A percentile compares a stretch with the other conserved stretches of the same genome.
Conservation (phyloP, 2,888 invertebrate genomes). For the Ischnus inquisitorius region DNA sequence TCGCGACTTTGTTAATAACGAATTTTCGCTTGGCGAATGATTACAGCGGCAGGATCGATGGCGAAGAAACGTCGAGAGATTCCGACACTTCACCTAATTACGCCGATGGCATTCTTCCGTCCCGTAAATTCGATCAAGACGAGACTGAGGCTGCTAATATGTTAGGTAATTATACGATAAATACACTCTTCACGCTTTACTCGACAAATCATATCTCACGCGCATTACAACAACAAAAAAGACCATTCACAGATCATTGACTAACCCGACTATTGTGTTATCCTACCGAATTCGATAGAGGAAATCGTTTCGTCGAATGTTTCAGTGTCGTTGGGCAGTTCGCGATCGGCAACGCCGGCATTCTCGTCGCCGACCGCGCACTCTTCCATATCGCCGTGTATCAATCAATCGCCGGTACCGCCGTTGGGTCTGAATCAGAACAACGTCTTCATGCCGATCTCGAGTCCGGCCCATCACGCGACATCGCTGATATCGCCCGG, state of each 20-base stretch:
- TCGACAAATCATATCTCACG: constrained; percentile 7
- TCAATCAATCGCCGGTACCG: constrained; percentile 90
- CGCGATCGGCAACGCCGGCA: constrained; percentile 96
- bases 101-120: constrained; percentile 88
- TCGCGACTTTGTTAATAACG: neutral
- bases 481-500: constrained; percentile 81
- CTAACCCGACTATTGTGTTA: constrained; percentile 59
- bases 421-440: constrained; percentile 91
- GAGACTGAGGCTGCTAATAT: constrained; percentile 99
- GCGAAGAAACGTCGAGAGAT: constrained; percentile 96
- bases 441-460: constrained; percentile 95
- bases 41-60: constrained; percentile 88
- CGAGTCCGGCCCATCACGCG: constrained; percentile 88
- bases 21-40: neutral
- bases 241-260: constrained; percentile 16
- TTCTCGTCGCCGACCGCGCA: constrained; percentile 92
- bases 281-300: constrained; percentile 73
- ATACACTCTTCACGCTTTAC: neutral
- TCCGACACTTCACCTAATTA: constrained; percentile 96
- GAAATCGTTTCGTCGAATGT: constrained; percentile 63
- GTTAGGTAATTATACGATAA: constrained; percentile 89
- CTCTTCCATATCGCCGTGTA: constrained; percentile 89
- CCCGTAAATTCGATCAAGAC: constrained; percentile 95
- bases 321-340: constrained; percentile 96
- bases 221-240: constrained; percentile 7